Evolutionary conservation across 2,888 invertebrate genomes (phyloP).

Genomic region (Axea sp.): DNA sequence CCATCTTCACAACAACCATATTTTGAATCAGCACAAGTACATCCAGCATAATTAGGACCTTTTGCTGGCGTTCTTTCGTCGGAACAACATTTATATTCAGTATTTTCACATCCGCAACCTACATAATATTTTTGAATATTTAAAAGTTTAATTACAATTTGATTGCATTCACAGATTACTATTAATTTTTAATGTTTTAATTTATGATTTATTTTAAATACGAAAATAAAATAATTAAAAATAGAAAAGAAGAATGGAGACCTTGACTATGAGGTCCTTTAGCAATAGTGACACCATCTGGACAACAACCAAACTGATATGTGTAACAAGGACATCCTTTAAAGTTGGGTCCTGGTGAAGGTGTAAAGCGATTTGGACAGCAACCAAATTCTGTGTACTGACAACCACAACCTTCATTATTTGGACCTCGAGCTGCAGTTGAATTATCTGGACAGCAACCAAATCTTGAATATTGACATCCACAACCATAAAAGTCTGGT

Average conservation of each 20-base stretch:
- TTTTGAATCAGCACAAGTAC: constrained; percentile 88
- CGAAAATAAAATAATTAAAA: too few relatives aligned
- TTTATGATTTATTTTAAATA: too few relatives aligned
- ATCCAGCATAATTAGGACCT: constrained; percentile 89
- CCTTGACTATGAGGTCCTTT: constrained; percentile 86
- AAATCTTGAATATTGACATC: constrained; percentile 87
- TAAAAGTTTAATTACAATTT: too few relatives aligned
- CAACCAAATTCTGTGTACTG: constrained; percentile 87
- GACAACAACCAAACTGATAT: constrained; percentile 94
- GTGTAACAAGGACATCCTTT: constrained; percentile 92
- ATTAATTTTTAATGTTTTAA: too few relatives aligned
- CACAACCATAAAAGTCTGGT: constrained; percentile 86
- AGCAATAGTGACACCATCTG: constrained; percentile 88
- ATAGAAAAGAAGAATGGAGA: too few relatives aligned
- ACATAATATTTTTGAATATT: too few relatives aligned
- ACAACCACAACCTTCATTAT: constrained; percentile 91
- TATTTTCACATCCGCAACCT: constrained; percentile 89
- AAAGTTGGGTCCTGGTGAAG: constrained; percentile 88
- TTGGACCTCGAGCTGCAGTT: constrained; percentile 88
- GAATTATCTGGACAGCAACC: constrained; percentile 93
- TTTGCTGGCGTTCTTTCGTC: constrained; percentile 90
- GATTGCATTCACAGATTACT: too few relatives aligned
- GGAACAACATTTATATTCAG: constrained; percentile 90
- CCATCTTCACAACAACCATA: constrained; percentile 95
- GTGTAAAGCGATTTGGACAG: constrained; percentile 90